Percentiles rank a stretch among this genome's conserved stretches.
phyloP scores from a whole-genome alignment of 2,113 vertebrate species.

The Oenanthe melanoleuca region DNA sequence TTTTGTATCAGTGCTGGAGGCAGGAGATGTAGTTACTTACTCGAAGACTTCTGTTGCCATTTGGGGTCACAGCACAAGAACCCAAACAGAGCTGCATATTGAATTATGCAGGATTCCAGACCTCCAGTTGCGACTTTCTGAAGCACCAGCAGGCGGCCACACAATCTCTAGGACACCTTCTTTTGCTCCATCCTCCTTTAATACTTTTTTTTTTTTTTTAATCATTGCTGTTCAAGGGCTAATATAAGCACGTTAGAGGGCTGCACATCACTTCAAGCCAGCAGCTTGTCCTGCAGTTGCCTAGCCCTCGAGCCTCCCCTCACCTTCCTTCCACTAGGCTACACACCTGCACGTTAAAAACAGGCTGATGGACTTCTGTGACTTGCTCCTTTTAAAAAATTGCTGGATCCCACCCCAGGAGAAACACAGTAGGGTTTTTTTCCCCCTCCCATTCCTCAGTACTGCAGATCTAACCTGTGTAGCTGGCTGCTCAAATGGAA shows the following conservation, averaged over 20 bases:
- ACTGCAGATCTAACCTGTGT: neutral
- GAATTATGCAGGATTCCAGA: fast-evolving
- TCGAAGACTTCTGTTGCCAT: neutral
- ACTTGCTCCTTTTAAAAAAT: neutral
- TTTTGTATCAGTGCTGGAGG: neutral
- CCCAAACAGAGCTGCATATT: neutral
- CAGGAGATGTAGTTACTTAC: neutral
- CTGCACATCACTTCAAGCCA: neutral
- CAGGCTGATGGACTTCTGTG: neutral
- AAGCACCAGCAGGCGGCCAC: neutral
- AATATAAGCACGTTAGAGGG: neutral
- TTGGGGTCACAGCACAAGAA: neutral
- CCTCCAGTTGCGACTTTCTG: neutral
- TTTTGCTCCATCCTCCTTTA: neutral
- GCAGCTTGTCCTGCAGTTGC: neutral
- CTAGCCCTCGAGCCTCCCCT: neutral
- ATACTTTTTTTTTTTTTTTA: neutral
- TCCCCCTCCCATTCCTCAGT: neutral
- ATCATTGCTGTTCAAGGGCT: neutral
- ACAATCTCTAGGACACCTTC: neutral
- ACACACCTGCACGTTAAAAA: neutral
- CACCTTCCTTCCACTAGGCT: neutral
- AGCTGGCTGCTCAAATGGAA: neutral
- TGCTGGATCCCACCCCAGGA: neutral
- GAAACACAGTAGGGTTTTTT: neutral